These are phyloP conservation scores for Nomada fabriciana DNA, from an alignment of 2,888 invertebrate genomes.

Conservation along the genomic window DNA sequence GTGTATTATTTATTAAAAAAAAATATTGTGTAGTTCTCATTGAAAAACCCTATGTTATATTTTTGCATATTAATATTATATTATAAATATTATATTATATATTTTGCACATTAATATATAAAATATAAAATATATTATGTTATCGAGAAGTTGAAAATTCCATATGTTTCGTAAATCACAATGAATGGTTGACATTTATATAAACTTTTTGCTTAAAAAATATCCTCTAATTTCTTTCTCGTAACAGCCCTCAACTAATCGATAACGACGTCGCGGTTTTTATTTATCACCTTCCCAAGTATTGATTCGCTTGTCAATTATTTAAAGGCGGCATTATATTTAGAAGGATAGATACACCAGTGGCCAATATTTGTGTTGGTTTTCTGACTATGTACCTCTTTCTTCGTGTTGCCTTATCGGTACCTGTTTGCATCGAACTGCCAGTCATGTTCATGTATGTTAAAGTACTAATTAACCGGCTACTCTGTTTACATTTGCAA, in stretches of 20 bases:
- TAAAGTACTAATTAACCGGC: slow-evolving; percentile 22
- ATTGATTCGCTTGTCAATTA: slow-evolving; percentile 30
- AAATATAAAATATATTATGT: no score
- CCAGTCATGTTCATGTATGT: slow-evolving; percentile 19
- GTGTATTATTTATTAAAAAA: no score
- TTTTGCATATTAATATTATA: no score
- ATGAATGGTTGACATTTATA: not conserved
- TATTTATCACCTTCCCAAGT: slow-evolving; percentile 1
- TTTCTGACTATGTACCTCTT: slow-evolving; percentile 47
- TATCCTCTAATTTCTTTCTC: not conserved
- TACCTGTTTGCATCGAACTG: slow-evolving; percentile 53
- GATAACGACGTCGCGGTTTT: not conserved
- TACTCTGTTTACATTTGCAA: not conserved
- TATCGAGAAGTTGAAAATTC: no score
- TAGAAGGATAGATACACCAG: slow-evolving; percentile 15
- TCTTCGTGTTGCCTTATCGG: slow-evolving; percentile 40
- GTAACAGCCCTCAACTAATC: slow-evolving; percentile 1
- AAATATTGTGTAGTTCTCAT: no score
- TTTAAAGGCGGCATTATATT: slow-evolving; percentile 28
- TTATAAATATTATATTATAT: no score
- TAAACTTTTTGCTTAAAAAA: not conserved
- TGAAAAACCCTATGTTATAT: no score
- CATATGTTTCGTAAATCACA: no score
- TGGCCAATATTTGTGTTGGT: slow-evolving; percentile 32
- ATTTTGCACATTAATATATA: no score